Evolutionary conservation across 2,113 vertebrate species (phyloP), one percentile per base, ranked within the genome.

Genomic region (Porphyrio hochstetteri): DNA sequence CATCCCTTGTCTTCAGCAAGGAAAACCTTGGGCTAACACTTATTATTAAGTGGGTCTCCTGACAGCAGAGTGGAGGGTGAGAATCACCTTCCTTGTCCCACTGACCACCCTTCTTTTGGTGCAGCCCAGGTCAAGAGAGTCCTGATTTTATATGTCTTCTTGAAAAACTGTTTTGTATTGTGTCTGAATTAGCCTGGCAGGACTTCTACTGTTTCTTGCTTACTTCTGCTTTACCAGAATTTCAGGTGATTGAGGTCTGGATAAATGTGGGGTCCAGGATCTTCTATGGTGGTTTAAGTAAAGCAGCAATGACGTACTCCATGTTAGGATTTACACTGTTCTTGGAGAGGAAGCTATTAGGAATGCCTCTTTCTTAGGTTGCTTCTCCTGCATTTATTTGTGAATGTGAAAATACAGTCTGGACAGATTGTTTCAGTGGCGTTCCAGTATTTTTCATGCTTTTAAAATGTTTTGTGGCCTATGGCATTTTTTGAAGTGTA

Each of bases 281-380:
- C n/a, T 79, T 68, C 29, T 50, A 0, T 61, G 38, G 52, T 56
- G 13, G 55, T 25, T 40, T 10, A 48, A 55, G 25, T 75, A 53
- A 74, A 84, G 68, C 61, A 74, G 28, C 36, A 33, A 15, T 69
- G 33, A 14, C 16, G 21, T 27, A 19, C 10, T 55, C 33, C 7
- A 2, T 31, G 20, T 33, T 7, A 23, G 67, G 33, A 38, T 0
- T 0, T 70, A 9, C 5, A 4, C 27, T 55, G 8, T 29, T 69
- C 8, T 38, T 83, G 20, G 31, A 55, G 31, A 80, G 7, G 4
- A 13, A 35, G 13, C 50, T 77, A 3, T 61, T 48, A 82, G 24
- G 8, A 60, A 59, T 61, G 5, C 25, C 8, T 78, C 6, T 69
- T 27, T 56, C 18, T 60, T 60, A 57, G 13, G 5, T 50, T 87